Evolutionary conservation across 2,113 vertebrate species (phyloP), one percentile per base, ranked within the genome.

Genomic region (Austrofundulus limnaeus): DNA sequence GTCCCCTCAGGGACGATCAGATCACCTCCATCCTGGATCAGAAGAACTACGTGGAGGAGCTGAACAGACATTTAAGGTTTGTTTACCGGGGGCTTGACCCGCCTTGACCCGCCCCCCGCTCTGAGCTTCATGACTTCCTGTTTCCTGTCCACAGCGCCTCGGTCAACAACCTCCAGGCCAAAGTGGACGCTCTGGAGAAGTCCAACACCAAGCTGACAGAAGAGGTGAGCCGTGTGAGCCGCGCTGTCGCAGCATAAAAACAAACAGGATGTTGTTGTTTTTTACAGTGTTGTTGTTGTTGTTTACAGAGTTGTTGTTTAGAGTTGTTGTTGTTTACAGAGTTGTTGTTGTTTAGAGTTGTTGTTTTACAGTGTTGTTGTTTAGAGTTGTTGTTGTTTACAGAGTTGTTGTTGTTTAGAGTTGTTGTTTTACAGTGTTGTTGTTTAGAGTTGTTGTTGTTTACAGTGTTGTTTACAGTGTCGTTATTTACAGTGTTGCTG

Each of bases 21-120:
- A 98, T 99, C 89, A 98, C 97, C 25, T 97, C 97, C 10, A 99
- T 99, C 73, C 91, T 99, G 55, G 97, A 99, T 75, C 97, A 99
- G 93, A 99, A 99, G 88, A 99, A 99, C 86, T 99, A 99, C 11
- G 96, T 99, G 14, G 97, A 99, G 85, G 97, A 99, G 81, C 94
- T 99, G 50, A 99, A 99, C 74, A 95, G 97, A 92, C 97, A 99
- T 84, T 89, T 98, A 75, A 98, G 96, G 97, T 97, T 90, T 0
- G 75, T 74, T 34, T 28, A n/a, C n/a, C 0, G 2, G 21, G 12
- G 0, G 10, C 2, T 0, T 4, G 0, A 7, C n/a, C 49, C 0
- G 20, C 12, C 37, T 47, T 23, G 3, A 21, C 12, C 4, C 65
- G 9, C 24, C 34, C 45, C 6, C 6, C 34, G 0, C 1, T 2